These are phyloP conservation scores for Rhinichthys klamathensis DNA, from an alignment of 2,113 vertebrate species.

Conservation along the genomic window DNA sequence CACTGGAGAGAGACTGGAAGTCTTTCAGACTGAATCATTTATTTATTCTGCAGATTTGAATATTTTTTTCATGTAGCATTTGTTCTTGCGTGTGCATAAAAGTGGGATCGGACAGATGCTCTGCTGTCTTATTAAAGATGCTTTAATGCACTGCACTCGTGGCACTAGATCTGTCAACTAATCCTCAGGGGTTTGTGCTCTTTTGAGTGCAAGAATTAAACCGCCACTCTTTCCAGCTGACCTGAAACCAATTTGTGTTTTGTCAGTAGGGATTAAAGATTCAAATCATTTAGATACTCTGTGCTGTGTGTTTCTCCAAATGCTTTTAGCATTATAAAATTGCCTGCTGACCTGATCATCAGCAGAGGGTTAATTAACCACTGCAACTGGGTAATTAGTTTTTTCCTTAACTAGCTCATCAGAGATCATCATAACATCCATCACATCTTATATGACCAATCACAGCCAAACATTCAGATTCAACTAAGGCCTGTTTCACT, in stretches of 20 bases:
- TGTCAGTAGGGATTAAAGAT: neutral
- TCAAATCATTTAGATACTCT: neutral
- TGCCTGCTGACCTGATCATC: neutral
- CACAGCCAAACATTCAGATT: neutral
- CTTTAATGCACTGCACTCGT: constrained; percentile 9
- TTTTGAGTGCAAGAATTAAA: neutral
- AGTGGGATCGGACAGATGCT: constrained; percentile 21
- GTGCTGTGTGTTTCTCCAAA: too few species aligned
- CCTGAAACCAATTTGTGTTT: constrained; percentile 6
- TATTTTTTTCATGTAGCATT: neutral
- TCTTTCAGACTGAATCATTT: constrained; percentile 26
- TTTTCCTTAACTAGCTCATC: neutral
- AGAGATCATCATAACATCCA: neutral
- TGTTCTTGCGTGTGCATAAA: neutral
- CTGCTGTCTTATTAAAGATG: constrained; percentile 28
- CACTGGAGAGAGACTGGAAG: constrained; percentile 6
- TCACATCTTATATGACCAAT: constrained; percentile 5
- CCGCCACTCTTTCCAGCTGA: neutral
- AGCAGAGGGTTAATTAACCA: neutral
- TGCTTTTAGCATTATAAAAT: neutral
- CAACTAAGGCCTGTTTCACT: neutral
- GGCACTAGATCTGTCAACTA: constrained; percentile 28
- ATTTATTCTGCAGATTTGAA: constrained; percentile 28
- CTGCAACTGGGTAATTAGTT: neutral
- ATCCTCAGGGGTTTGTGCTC: constrained; percentile 3